Conservation (phyloP, 2,113 vertebrate species). For the Pelecanoides urinatrix region DNA sequence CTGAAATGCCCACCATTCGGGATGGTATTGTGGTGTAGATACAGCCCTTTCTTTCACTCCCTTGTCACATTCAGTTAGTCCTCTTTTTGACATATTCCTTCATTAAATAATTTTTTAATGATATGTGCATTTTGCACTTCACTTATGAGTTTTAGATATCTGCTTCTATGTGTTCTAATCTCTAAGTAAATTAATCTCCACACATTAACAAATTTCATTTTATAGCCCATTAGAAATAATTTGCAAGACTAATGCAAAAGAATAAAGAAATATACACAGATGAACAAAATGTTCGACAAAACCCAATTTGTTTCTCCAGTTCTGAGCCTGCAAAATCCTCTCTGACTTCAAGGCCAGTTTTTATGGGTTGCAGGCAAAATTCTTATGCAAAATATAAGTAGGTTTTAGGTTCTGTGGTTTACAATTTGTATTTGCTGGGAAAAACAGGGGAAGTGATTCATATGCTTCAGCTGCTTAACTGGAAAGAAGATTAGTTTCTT, state of each 20-base stretch:
- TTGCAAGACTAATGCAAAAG: background rate
- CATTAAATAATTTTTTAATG: background rate
- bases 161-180: background rate
- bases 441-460: background rate
- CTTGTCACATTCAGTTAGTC: background rate
- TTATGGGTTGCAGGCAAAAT: background rate
- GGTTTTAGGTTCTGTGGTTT: conserved; percentile 12
- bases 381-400: background rate
- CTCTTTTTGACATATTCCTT: background rate
- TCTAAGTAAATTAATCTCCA: background rate
- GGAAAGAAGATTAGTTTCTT: background rate
- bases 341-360: background rate
- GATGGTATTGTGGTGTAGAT: background rate
- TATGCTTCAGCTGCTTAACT: background rate
- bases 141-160: background rate
- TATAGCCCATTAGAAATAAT: background rate
- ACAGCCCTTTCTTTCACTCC: background rate
- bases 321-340: background rate
- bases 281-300: background rate
- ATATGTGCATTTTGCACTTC: background rate
- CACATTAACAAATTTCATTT: background rate
- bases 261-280: background rate
- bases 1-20: background rate
- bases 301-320: background rate
- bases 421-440: background rate